Conservation (phyloP, 2,797 vertebrate species). For the Urocyon cinereoargenteus region DNA sequence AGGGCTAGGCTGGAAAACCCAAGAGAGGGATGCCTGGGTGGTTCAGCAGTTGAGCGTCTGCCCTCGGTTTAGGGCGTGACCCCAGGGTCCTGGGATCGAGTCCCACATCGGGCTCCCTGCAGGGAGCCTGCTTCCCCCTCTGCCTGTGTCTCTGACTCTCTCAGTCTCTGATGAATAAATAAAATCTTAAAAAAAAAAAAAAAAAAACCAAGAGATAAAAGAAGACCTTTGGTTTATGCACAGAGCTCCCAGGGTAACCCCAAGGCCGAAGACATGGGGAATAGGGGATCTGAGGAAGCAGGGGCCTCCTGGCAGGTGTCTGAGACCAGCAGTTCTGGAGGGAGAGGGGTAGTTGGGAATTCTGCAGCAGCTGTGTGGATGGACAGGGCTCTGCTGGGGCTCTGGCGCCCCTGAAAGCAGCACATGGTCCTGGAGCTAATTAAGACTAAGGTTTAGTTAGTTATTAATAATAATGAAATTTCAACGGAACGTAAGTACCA, state of each 20-base stretch:
- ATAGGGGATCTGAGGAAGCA: rapidly evolving
- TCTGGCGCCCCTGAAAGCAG: not conserved
- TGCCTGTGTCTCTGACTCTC: too few relatives aligned
- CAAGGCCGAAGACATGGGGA: not conserved
- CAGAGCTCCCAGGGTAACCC: not conserved
- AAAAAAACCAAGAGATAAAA: not conserved
- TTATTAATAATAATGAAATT: conserved; percentile 38
- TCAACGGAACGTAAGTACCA: conserved; percentile 21
- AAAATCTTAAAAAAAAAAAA: too few relatives aligned
- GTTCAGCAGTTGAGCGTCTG: too few relatives aligned
- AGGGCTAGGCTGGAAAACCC: not conserved
- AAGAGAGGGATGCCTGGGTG: not conserved
- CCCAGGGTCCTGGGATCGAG: too few relatives aligned
- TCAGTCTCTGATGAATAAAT: too few relatives aligned
- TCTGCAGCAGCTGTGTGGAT: not conserved
- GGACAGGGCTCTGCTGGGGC: not conserved
- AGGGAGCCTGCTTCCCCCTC: too few relatives aligned
- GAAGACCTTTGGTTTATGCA: not conserved
- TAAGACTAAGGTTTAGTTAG: not conserved
- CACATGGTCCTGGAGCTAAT: not conserved
- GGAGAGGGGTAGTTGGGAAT: not conserved
- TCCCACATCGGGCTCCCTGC: too few relatives aligned
- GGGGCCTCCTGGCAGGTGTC: not conserved
- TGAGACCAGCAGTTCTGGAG: too few relatives aligned
- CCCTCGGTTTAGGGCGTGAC: too few relatives aligned